A percentile compares a stretch with the other conserved stretches of the same genome.
phyloP scores from a whole-genome alignment of 2,888 invertebrate genomes.

The Baccha elongata region DNA sequence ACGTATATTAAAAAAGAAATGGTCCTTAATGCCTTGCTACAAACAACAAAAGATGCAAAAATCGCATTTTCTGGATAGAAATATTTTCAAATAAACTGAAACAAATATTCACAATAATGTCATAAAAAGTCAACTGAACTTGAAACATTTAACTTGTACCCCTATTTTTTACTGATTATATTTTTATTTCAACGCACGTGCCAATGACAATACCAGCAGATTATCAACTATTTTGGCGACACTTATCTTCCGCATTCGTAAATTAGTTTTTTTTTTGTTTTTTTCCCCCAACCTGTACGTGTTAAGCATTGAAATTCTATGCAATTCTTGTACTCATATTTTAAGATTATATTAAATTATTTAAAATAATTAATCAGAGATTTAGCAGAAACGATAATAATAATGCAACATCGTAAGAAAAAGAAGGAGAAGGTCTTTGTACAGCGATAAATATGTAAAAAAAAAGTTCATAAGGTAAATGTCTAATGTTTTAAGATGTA shows the following conservation, averaged over 20 bases:
- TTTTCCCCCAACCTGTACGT: conserved; percentile 37
- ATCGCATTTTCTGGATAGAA: too few species aligned
- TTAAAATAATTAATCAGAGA: too few species aligned
- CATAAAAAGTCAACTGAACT: background rate
- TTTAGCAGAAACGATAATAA: too few species aligned
- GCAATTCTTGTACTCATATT: conserved; percentile 12
- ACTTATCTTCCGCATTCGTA: conserved; percentile 65
- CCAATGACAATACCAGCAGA: conserved; percentile 49
- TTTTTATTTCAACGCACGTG: conserved; percentile 40
- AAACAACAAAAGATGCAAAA: too few species aligned
- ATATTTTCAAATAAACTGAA: background rate
- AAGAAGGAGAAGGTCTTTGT: too few species aligned
- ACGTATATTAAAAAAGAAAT: too few species aligned
- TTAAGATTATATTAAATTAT: background rate
- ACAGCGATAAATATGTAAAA: too few species aligned
- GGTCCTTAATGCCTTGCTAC: too few species aligned
- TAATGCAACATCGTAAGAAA: background rate
- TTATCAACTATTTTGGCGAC: conserved; percentile 46
- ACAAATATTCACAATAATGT: background rate
- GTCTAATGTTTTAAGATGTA: too few species aligned
- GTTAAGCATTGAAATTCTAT: conserved; percentile 54
- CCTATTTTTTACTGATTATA: conserved; percentile 5
- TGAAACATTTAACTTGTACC: conserved; percentile 9
- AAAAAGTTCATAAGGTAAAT: background rate
- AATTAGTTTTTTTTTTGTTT: conserved; percentile 25